Base-by-base conservation (phyloP, 2,888 invertebrate genomes). In the Eilema depressum region DNA sequence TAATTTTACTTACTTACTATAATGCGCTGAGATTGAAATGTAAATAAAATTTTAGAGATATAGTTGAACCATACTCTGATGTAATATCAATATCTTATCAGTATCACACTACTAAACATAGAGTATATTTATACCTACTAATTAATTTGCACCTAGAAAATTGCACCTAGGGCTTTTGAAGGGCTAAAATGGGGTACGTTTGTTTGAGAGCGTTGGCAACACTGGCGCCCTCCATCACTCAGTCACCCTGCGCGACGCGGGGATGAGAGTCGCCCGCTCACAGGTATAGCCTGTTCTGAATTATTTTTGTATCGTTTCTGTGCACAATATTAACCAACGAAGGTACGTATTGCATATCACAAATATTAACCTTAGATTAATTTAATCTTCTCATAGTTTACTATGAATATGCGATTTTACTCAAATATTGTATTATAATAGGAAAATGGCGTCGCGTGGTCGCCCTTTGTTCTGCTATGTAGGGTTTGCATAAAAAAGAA, bases 171-270 rank as follows among this genome's bases (percentile, higher is more conserved):
- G 12, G 23, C 14, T 23, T 30, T 12, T 5, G n/a, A 11, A 30
- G 4, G 33, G 23, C 26, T 47, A 11, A 63, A 41, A 20, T 47
- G 11, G 20, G 63, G 41, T 11, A 41, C 10, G 47, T 41, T 41
- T 7, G 25, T 62, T 17, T 11, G 10, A 63, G 20, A 63, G 25
- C 26, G 20, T 11, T 41, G 63, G 63, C 25, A 25, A 63, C 70
- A n/a, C 17, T 66, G 37, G 14, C 28, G 28, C 59, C 67, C 63
- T 53, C 12, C 25, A n/a, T 23, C 67, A 70, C 67, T 70, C 67
- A 70, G 70, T 70, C 47, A 67, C 63, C 66, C 70, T 63, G 14
- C 30, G 63, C 59, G 63, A 33, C 30, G 33, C 66, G 67, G 59
- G 67, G 59, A 67, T n/a, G 60, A 67, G 28, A 11, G 14, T 67